phyloP scores from a whole-genome alignment of 2,113 vertebrate species.

The Onychostoma macrolepis region DNA sequence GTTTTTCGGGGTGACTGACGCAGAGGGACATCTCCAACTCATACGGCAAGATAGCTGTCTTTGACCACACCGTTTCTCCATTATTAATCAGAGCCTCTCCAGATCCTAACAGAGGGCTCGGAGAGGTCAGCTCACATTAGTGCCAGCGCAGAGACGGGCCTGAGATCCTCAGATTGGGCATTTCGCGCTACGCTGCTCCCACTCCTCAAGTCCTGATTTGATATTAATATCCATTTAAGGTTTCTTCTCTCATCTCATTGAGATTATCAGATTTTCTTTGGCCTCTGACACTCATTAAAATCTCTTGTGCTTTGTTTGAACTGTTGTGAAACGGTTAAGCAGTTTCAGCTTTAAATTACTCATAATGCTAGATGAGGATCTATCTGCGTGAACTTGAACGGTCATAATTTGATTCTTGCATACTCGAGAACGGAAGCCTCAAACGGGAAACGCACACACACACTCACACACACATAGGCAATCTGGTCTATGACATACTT shows the following conservation, averaged over 20 bases:
- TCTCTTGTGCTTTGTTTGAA: slow-evolving; percentile 53
- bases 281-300: slow-evolving; percentile 65
- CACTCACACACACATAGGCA: slow-evolving; percentile 19
- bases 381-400: slow-evolving; percentile 34
- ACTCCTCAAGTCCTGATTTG: slow-evolving; percentile 72
- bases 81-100: slow-evolving; percentile 76
- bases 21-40: slow-evolving; percentile 53
- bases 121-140: slow-evolving; percentile 79
- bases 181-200: slow-evolving; percentile 80
- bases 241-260: slow-evolving; percentile 69
- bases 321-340: slow-evolving; percentile 43
- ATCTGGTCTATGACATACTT: slow-evolving; percentile 49
- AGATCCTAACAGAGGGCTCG: slow-evolving; percentile 66
- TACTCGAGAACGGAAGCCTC: background rate
- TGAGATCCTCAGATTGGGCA: slow-evolving; percentile 76
- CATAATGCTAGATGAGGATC: slow-evolving; percentile 46
- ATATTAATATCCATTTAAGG: slow-evolving; percentile 81
- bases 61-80: slow-evolving; percentile 72
- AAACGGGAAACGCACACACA: background rate
- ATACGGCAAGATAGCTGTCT: slow-evolving; percentile 56
- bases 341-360: slow-evolving; percentile 49
- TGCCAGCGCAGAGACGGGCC: slow-evolving; percentile 61
- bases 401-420: slow-evolving; percentile 18
- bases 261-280: slow-evolving; percentile 68
- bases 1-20: slow-evolving; percentile 66